Evolutionary conservation across 2,888 invertebrate genomes (phyloP), one percentile per base, ranked within the genome.

Genomic region (Tholera decimalis): DNA sequence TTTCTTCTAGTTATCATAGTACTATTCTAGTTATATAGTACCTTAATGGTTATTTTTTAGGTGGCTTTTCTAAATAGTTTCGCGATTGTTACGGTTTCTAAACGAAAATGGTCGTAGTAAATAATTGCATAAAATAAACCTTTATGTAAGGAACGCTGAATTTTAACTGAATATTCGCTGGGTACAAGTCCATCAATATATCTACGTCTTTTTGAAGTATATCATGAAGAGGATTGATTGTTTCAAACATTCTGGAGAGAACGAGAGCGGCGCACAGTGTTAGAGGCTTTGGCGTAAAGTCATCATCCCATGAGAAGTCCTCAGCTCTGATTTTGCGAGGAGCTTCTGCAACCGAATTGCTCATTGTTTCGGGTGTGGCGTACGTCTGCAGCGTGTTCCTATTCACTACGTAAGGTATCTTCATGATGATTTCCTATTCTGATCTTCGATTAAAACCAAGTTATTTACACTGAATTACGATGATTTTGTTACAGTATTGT

Each of bases 141-240:
- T 93, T 91, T 41, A 97, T 96, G 18, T 92, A 78, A 3, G 96
- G 96, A 4, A 97, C 96, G 43, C 96, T 95, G 63, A 93, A 87
- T 66, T 96, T 96, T 41, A 97, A 90, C 2, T 96, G 96, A 62
- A 97, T 93, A 84, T 96, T 93, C 2, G 95, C 93, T 1, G 97
- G 96, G 73, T 96, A 92, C 62, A 96, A 89, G 89, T 97, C 97
- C 87, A 97, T 93, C 2, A 97, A 89, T 60, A 95, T 91, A 77
- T 96, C 95, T 35, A 95, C 87, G 81, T 97, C 97, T 68, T 94
- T 94, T 77, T 96, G 96, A 13, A 97, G 93, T 37, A 97, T 89
- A 60, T 88, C 90, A 15, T 96, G 85, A 1, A 97, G 88, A n/a
- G 97, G 91, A 50, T 96, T 96, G 57, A 95, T 85, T 60, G 91